Base-by-base conservation (phyloP, 2,113 vertebrate genomes). In the Vicugna pacos region DNA sequence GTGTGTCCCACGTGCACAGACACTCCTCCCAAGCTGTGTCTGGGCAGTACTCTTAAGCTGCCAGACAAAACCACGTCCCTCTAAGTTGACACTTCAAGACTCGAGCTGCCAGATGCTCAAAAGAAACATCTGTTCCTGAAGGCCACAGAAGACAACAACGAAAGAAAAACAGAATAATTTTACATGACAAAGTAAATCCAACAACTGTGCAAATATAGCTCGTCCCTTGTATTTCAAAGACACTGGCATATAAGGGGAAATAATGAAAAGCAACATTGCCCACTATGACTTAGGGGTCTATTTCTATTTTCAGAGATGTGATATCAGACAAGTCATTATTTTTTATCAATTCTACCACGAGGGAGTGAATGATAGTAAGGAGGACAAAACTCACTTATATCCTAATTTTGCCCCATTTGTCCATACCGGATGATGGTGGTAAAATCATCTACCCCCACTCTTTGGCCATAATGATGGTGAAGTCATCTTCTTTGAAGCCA, bases 111-210 rank as follows among this genome's bases (percentile, higher is more conserved):
- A 93, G 92, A 87, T 96, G 83, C 48, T 83, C 30, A 76, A 87
- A 86, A 90, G 75, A 94, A 95, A 80, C 88, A 94, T 90, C 92
- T 96, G 76, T 89, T 96, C 56, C 58, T 69, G 65, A 88, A 91
- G 62, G 56, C 54, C 91, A 82, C 35, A 28, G 79, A 67, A 79
- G 75, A 94, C 24, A 89, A 81, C 58, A 89, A 77, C 38, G 52
- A 72, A 93, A 94, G 88, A 38, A 93, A 92, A 86, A 28, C 11
- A 76, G 82, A 89, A 67, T 77, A 54, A 96, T 97, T 97, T 93
- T 96, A 75, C 28, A 90, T 87, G 79, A 76, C 58, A 80, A 96
- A 93, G 69, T 82, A 94, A 96, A 94, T 83, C 19, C 54, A 95
- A 77, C 52, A 69, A 94, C 85, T 76, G 12, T 76, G 6, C 16